A percentile compares a stretch with the other conserved stretches of the same genome.
phyloP scores from a whole-genome alignment of 2,113 vertebrate genomes.

The Anoplopoma fimbria region DNA sequence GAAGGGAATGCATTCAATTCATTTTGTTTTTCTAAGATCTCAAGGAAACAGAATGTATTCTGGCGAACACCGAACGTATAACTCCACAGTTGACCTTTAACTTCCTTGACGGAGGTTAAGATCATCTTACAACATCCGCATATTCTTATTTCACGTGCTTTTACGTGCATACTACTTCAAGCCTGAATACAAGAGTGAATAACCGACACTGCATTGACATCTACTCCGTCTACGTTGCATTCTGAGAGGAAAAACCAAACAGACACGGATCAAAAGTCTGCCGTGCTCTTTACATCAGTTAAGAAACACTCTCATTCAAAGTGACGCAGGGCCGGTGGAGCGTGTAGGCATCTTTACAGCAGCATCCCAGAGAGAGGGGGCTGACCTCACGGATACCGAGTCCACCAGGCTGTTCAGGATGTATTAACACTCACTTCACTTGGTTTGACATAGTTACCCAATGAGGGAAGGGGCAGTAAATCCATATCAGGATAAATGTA shows the following conservation, averaged over 20 bases:
- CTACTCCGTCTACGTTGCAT: background rate
- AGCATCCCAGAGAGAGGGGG: background rate
- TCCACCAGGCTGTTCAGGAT: background rate
- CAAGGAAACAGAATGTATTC: background rate
- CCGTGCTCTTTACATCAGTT: background rate
- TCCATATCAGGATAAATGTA: background rate
- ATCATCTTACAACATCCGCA: background rate
- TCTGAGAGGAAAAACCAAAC: background rate
- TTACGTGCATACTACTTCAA: background rate
- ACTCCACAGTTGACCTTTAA: background rate
- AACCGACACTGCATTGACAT: background rate
- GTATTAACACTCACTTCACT: conserved; percentile 16
- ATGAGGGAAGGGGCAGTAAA: background rate
- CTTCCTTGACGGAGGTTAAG: background rate
- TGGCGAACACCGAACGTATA: background rate
- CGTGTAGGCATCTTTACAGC: conserved; percentile 18
- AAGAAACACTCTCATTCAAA: conserved; percentile 18
- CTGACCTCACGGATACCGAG: conserved; percentile 9
- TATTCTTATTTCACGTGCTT: background rate
- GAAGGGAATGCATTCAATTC: background rate
- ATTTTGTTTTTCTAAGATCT: background rate
- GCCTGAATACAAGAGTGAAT: background rate
- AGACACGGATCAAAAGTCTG: background rate
- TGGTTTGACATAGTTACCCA: background rate
- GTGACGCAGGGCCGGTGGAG: background rate